Evolutionary conservation across 1,140 invertebrate species (phyloP), one percentile per base, ranked within the genome.

Genomic region (Metaphire vulgaris): DNA sequence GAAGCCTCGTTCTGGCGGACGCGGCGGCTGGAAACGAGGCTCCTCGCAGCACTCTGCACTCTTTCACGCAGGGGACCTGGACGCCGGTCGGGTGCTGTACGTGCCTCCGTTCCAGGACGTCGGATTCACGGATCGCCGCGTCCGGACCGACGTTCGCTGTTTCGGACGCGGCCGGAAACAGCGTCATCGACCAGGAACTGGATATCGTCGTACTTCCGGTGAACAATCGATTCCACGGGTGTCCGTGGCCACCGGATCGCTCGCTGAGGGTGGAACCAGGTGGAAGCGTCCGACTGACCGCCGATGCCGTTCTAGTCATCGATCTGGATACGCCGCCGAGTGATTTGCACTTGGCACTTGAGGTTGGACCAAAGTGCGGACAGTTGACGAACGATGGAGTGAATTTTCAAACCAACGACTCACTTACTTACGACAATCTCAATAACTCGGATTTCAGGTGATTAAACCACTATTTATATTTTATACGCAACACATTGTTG

Each of bases 31-130:
- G 81, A 21, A 80, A 82, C 2, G 33, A n/a, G n/a, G n/a, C n/a
- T n/a, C n/a, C n/a, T n/a, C n/a, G n/a, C n/a, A n/a, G n/a, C n/a
- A n/a, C 80, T 28, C 79, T 83, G 29, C 41, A 41, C 0, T 80
- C 80, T 2, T 87, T 87, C 74, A 86, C 83, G 16, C 87, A 87
- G 77, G 80, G 83, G n/a, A 82, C 87, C 81, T 87, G 31, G 86
- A 86, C 74, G 81, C 87, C 72, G 80, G 82, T 76, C 83, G 85
- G 74, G 80, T 88, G n/a, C 86, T 85, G 29, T 88, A 86, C 78
- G 84, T 86, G 77, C 87, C 87, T 2, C 86, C 87, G 0, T 70
- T 80, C 32, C 77, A 79, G 1, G 87, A 87, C 74, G 83, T 87
- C n/a, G 87, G 87, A 1, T 82, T 86, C 1, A 80, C 84, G 64